A percentile compares a stretch with the other conserved stretches of the same genome.
These are phyloP conservation scores for Labia minor DNA, from an alignment of 2,888 invertebrate genomes.

Conservation along the genomic window DNA sequence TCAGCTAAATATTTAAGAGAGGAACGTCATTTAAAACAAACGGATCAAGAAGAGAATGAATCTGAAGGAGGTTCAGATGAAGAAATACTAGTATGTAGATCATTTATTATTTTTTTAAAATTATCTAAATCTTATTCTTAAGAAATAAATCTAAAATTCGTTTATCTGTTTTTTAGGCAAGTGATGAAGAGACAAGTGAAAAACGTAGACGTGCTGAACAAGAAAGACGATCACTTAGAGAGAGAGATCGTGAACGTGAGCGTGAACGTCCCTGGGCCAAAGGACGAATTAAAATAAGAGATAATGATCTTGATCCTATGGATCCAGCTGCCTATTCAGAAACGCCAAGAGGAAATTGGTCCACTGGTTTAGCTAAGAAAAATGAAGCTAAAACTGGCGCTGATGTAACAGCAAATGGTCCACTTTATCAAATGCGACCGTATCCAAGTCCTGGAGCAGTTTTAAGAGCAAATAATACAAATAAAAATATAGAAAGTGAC, in stretches of 20 bases:
- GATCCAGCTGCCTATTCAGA: conserved; percentile 91
- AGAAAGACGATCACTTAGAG: conserved; percentile 30
- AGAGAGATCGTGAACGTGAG: conserved; percentile 29
- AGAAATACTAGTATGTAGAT: conserved; percentile 37
- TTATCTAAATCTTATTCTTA: too few species aligned
- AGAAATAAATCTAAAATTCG: too few species aligned
- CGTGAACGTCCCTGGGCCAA: conserved; percentile 30
- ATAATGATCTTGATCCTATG: conserved; percentile 81
- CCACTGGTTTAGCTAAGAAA: conserved; percentile 60
- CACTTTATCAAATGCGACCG: conserved; percentile 84
- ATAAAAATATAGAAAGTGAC: not conserved
- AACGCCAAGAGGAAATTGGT: conserved; percentile 74
- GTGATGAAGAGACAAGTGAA: conserved; percentile 24
- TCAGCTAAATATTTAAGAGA: conserved; percentile 72
- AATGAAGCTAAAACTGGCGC: conserved; percentile 76
- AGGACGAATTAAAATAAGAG: conserved; percentile 34
- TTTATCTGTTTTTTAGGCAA: conserved; percentile 19
- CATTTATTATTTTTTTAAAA: too few species aligned
- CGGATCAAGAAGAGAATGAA: conserved; percentile 39
- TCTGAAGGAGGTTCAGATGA: conserved; percentile 40
- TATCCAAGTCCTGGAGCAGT: conserved; percentile 94
- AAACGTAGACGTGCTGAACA: conserved; percentile 29
- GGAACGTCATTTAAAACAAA: conserved; percentile 43
- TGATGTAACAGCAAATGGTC: conserved; percentile 80
- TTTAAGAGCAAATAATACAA: conserved; percentile 52